Percentiles rank a stretch among this genome's conserved stretches.
Evolutionary conservation across 2,797 vertebrate species (phyloP).

Genomic region (Hyperoplus lanceolatus): DNA sequence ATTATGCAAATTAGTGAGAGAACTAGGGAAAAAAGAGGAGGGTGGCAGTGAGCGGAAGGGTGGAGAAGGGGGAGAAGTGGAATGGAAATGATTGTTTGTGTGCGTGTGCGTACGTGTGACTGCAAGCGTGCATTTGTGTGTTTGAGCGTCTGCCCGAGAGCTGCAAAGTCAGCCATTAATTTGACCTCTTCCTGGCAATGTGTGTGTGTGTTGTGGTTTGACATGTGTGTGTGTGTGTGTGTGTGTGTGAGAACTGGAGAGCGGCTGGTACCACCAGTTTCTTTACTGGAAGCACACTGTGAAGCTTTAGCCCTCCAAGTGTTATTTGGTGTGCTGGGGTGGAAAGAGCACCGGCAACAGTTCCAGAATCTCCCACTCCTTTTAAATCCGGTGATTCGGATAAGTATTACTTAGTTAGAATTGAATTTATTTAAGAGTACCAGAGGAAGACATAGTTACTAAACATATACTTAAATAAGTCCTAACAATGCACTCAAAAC

Average conservation of each 20-base stretch:
- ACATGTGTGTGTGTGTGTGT: slow-evolving; percentile 50
- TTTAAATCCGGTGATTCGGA: slow-evolving; percentile 16
- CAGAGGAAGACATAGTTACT: neutral
- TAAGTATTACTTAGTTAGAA: slow-evolving; percentile 7
- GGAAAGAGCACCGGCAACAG: slow-evolving; percentile 49
- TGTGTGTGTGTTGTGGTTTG: slow-evolving; percentile 78
- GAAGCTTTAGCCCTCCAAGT: slow-evolving; percentile 52
- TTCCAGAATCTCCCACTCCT: slow-evolving; percentile 34
- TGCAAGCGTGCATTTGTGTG: slow-evolving; percentile 43
- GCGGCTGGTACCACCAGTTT: slow-evolving; percentile 67
- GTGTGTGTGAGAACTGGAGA: slow-evolving; percentile 65
- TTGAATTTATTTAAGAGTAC: neutral
- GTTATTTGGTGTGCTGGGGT: slow-evolving; percentile 58
- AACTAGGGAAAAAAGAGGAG: slow-evolving; percentile 58
- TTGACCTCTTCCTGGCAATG: slow-evolving; percentile 82
- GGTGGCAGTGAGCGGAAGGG: slow-evolving; percentile 65
- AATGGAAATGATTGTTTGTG: slow-evolving; percentile 66
- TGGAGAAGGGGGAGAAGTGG: slow-evolving; percentile 51
- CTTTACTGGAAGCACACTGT: slow-evolving; percentile 76
- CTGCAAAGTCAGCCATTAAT: slow-evolving; percentile 82
- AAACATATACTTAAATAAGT: neutral
- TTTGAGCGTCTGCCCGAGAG: slow-evolving; percentile 68
- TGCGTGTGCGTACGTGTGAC: slow-evolving; percentile 20
- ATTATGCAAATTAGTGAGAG: slow-evolving; percentile 78
- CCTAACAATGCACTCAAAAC: neutral